Base-by-base conservation (phyloP, 30 jellyfish, hydroid and myxozoan genomes). In the Chironex yamaguchii region DNA sequence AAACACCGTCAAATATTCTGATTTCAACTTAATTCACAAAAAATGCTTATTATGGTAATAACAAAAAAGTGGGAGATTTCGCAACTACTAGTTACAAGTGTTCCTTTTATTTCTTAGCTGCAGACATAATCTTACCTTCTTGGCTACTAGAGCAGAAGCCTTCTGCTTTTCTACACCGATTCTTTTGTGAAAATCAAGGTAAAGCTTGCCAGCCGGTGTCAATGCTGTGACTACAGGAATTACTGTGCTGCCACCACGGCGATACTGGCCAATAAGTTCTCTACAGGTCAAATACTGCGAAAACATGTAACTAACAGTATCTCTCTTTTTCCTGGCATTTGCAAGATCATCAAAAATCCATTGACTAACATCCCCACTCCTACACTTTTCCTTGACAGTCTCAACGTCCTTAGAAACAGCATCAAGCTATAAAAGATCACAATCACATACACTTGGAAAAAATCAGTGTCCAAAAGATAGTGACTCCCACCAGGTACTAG, bases 111-210 rank as follows among this genome's bases (percentile, higher is more conserved):
- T n/a, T n/a, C n/a, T n/a, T n/a, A n/a, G n/a, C n/a, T n/a, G n/a
- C n/a, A n/a, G n/a, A n/a, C n/a, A n/a, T n/a, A n/a, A n/a, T n/a
- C 63, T 28, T 51, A 90, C 97, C 96, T 91, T 91, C 71, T 79
- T 80, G 36, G 79, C 87, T 6, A 88, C 42, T 1, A 69, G 24
- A 1, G 13, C 34, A 20, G 4, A 48, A 22, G 90, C 66, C 11
- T 21, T 23, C 29, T 71, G 52, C 64, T 75, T 87, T 65, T 86
- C 98, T 52, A 52, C 82, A 52, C 74, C 82, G 24, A 76, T 90
- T 26, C 31, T 50, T 32, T 64, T 51, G 64, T 82, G 65, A 2
- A 93, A 12, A 26, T 62, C 73, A 26, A 93, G 2, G 54, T 87
- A 93, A 27, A 64, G 79, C 0, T 63, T 52, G 31, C 68, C 33